Percentiles rank a stretch among this genome's conserved stretches.
Conservation (phyloP, 2,888 invertebrate species). For the Psylliodes chrysocephalus region DNA sequence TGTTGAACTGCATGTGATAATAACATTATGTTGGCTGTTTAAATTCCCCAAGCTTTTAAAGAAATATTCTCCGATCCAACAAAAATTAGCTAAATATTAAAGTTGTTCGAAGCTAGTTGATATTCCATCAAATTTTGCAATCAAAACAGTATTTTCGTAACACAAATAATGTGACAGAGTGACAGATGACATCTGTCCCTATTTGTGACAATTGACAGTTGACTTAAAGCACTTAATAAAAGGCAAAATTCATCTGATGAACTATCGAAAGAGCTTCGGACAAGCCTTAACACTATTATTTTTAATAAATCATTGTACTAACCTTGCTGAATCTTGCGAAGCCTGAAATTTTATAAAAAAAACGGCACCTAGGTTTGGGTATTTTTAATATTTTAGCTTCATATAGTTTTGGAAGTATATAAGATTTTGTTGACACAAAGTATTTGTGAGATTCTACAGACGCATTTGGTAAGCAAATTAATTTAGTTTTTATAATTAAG, state of each 20-base stretch:
- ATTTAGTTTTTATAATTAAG: not conserved
- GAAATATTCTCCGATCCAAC: constrained; percentile 47
- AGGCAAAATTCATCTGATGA: too few species aligned
- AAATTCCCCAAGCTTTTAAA: constrained; percentile 53
- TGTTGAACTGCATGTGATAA: constrained; percentile 64
- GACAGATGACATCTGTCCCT: too few species aligned
- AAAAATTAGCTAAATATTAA: constrained; percentile 42
- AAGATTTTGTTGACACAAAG: constrained; percentile 16
- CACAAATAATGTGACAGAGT: too few species aligned
- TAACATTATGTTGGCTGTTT: constrained; percentile 61
- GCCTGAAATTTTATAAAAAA: constrained; percentile 23
- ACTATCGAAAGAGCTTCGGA: not conserved
- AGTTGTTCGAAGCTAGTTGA: constrained; percentile 10
- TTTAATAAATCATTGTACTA: constrained; percentile 25
- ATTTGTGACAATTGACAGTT: too few species aligned
- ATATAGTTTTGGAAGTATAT: constrained; percentile 24
- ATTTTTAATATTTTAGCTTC: constrained; percentile 26
- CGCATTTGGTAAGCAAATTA: not conserved
- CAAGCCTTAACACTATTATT: constrained; percentile 19
- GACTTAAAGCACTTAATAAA: too few species aligned
- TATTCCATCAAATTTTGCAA: too few species aligned
- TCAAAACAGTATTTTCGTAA: too few species aligned
- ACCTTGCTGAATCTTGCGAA: constrained; percentile 5
- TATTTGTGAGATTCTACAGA: not conserved
- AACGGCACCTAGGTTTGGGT: constrained; percentile 14